Evolutionary conservation across 2,888 invertebrate genomes (phyloP), one percentile per base, ranked within the genome.

Genomic region (Sarcophaga variegata): DNA sequence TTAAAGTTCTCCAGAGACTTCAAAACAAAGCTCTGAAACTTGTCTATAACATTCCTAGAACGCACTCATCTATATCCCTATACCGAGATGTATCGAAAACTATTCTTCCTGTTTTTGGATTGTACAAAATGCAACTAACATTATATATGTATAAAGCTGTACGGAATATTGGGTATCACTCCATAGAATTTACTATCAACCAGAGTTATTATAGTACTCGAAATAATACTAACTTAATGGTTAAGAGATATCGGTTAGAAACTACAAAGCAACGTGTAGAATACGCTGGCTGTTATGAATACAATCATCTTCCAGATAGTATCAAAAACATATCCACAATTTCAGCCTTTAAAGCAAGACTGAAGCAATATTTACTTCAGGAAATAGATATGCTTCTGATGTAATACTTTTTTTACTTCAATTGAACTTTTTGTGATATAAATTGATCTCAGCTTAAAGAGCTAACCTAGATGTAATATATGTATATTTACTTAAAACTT

Each of bases 111-210:
- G 10, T 37, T 45, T 37, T 17, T 17, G 45, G 67, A 14, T 14
- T 67, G 12, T 67, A 67, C n/a, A 70, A 70, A 49, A 20, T 70
- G 70, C 70, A 70, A 70, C 70, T 70, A 10, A 20, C 22, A 49
- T 8, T 49, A 47, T 49, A 70, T 20, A 47, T 49, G n/a, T 49
- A 17, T 47, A 70, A 70, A 70, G 11, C 49, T 45, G 45, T 70
- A 49, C 17, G 45, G 10, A 70, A 70, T 20, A 47, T 70, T 70
- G 70, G 70, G 4, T 47, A 49, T 70, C 70, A 70, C n/a, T 12
- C 20, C 22, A 70, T 49, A 70, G 20, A 47, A 3, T 70, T 49
- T 70, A n/a, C 54, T 10, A n/a, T 12, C 17, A 70, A 70, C 45
- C 70, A 70, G n/a, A 54, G 8, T 49, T 11, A 17, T 5, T 70